phyloP scores from a whole-genome alignment of 2,888 invertebrate genomes.

The Tigriopus californicus region DNA sequence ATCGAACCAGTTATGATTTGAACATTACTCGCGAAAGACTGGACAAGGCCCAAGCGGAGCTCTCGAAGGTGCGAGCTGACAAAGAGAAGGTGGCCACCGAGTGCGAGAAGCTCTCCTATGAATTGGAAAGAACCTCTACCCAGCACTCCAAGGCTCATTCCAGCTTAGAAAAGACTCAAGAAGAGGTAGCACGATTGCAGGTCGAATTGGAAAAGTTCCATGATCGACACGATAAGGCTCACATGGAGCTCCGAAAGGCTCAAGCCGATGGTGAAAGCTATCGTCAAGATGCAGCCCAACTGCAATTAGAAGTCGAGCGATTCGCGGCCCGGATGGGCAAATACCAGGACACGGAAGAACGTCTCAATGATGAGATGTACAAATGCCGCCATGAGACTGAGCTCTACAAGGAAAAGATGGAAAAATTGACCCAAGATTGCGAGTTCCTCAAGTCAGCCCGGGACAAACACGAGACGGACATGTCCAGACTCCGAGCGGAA shows the following conservation, averaged over 20 bases:
- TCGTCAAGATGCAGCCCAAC: constrained; percentile 49
- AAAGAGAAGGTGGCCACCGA: constrained; percentile 25
- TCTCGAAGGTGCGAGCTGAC: constrained; percentile 40
- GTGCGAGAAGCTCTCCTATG: constrained; percentile 31
- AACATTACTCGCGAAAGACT: constrained; percentile 73
- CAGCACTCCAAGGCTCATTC: constrained; percentile 67
- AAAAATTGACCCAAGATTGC: constrained; percentile 19
- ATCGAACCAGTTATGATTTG: constrained; percentile 52
- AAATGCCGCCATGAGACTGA: constrained; percentile 26
- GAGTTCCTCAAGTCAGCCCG: constrained; percentile 18
- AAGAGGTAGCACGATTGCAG: constrained; percentile 66
- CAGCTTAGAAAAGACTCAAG: constrained; percentile 68
- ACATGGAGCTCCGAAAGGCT: constrained; percentile 57
- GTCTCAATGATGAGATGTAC: constrained; percentile 50
- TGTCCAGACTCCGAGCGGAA: constrained; percentile 47
- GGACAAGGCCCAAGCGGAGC: constrained; percentile 67
- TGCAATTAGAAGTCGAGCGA: constrained; percentile 57
- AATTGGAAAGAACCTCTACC: constrained; percentile 65
- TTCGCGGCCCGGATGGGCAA: constrained; percentile 51
- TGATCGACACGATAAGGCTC: constrained; percentile 69
- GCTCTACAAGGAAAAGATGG: constrained; percentile 23
- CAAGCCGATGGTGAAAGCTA: constrained; percentile 54
- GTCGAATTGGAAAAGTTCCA: constrained; percentile 78
- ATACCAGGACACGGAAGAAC: constrained; percentile 41
- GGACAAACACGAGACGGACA: constrained; percentile 22